Base-by-base conservation (phyloP, 2,113 vertebrate species). In the Ctenomys sociabilis region DNA sequence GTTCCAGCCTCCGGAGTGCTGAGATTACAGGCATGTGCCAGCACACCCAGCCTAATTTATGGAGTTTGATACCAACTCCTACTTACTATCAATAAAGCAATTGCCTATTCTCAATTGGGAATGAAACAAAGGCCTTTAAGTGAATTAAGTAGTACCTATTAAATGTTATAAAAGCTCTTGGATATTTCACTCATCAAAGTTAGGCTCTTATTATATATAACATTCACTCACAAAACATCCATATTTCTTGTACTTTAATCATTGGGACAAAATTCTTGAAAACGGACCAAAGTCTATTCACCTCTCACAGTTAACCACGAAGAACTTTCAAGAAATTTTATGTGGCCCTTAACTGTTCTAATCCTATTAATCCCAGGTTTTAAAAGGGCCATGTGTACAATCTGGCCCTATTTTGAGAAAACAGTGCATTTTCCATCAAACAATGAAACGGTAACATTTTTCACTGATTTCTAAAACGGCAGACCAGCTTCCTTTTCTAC, bases 401-500 rank as follows among this genome's bases (percentile, higher is more conserved):
- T 1, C 9, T 93, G 28, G 45, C 28, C 32, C 61, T 78, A 86
- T 78, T 85, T 26, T 63, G 61, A 93, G 14, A 43, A 73, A 93
- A 91, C 89, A 52, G 37, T 88, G 2, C 7, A 70, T 96, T 92
- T 83, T 94, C 49, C 28, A 88, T 85, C 92, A 88, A 68, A 63
- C n/a, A 8, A 45, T 64, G 88, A 93, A 30, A 89, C 0, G 85
- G 5, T 80, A 93, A 91, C 32, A 81, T 63, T 87, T 78, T 28
- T 49, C 72, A 95, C 14, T 64, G 28, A 80, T 90, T 88, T 90
- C 52, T 57, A 14, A 49, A 80, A 10, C 16, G n/a, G 68, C 45
- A 93, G n/a, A 95, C 64, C 30, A 93, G 70, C 37, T 61, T 87
- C 26, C 28, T 96, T 82, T 85, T 59, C 85, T 59, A 59, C 5